Evolutionary conservation across 2,113 vertebrate genomes (phyloP).

Genomic region (Colossoma macropomum): DNA sequence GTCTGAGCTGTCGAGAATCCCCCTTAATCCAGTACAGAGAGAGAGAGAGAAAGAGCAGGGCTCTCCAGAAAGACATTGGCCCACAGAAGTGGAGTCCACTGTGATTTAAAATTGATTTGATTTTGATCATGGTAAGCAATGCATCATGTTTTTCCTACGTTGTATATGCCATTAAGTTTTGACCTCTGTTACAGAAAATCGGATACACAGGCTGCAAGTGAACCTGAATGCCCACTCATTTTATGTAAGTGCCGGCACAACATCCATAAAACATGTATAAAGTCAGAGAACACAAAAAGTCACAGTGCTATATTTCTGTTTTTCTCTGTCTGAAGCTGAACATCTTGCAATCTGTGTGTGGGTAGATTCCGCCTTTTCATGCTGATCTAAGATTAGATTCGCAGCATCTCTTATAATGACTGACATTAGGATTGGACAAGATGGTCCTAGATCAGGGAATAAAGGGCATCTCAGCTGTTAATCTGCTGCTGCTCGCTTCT

Average conservation of each 20-base stretch:
- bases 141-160: background rate
- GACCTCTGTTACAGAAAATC: background rate
- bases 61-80: slow-evolving; percentile 1
- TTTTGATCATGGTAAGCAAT: background rate
- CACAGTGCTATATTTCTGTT: background rate
- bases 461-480: slow-evolving; percentile 62
- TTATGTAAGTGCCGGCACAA: background rate
- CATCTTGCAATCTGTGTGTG: background rate
- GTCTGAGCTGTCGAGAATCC: slow-evolving; percentile 15
- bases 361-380: background rate
- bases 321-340: too few species aligned
- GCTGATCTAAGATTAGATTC: background rate
- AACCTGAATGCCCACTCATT: background rate
- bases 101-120: slow-evolving; percentile 17
- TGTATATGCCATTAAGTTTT: background rate
- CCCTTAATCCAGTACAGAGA: slow-evolving; percentile 24
- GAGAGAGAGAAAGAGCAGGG: slow-evolving; percentile 6
- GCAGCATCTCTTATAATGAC: background rate
- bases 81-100: slow-evolving; percentile 4
- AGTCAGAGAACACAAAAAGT: background rate
- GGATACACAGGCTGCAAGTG: background rate
- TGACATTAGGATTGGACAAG: background rate
- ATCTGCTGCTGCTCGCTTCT: slow-evolving; percentile 65
- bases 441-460: slow-evolving; percentile 30
- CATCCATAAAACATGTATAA: background rate